Evolutionary conservation across 2,113 vertebrate species (phyloP).

Genomic region (Ploceus nigricollis): DNA sequence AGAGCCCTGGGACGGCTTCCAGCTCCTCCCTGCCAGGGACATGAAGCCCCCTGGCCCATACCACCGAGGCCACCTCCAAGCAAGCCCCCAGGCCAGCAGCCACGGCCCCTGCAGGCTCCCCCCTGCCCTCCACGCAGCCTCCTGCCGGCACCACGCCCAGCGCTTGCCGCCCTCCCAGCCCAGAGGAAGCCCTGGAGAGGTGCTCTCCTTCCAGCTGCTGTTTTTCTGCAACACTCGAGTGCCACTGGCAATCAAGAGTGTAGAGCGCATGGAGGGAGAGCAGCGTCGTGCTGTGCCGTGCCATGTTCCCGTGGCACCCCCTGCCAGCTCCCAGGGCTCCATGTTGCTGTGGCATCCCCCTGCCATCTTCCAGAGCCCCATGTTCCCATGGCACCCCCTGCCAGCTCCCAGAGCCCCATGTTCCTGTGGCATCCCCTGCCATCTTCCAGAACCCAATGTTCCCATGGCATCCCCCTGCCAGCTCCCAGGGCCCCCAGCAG

Average conservation of each 20-base stretch:
- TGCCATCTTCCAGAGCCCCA: too few relatives aligned
- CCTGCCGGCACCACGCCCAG: background rate
- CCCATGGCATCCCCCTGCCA: background rate
- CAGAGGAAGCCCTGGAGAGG: constrained; percentile 44
- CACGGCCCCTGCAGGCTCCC: background rate
- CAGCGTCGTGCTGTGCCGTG: rapidly evolving
- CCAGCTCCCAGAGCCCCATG: background rate
- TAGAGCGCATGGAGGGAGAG: background rate
- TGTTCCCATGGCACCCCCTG: rapidly evolving
- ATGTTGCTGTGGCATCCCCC: rapidly evolving
- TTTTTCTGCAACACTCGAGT: constrained; percentile 13
- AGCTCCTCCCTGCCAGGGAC: background rate
- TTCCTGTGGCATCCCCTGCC: background rate
- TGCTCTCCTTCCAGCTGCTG: constrained; percentile 46
- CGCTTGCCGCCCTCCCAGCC: background rate
- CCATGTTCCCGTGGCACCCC: background rate
- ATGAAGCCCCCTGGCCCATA: rapidly evolving
- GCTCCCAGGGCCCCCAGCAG: rapidly evolving
- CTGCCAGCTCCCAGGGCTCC: background rate
- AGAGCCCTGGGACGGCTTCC: rapidly evolving
- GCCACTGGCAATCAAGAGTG: background rate
- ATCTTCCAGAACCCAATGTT: background rate
- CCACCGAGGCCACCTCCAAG: background rate
- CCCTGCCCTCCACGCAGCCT: rapidly evolving
- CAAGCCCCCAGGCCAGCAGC: background rate